Base-by-base conservation (phyloP, 92 coral and sea anemone genomes). In the Ricordea florida region DNA sequence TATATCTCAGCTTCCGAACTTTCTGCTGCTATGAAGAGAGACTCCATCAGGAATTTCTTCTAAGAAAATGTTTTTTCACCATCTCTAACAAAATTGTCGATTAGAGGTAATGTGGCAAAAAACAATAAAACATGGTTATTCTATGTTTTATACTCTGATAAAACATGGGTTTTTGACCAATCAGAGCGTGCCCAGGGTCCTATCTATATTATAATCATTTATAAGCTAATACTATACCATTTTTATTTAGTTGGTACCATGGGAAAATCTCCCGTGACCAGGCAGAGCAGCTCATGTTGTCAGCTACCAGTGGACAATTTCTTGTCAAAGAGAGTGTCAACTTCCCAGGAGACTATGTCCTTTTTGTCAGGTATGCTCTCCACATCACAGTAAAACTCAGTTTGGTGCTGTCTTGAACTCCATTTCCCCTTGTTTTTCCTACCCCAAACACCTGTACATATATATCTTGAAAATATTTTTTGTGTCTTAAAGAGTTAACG, bases 341-440 rank as follows among this genome's bases (percentile, higher is more conserved):
- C 45, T 84, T 40, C 21, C 89, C 89, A 38, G 89, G 89, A 15
- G 85, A 84, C 26, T 84, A 76, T 70, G 76, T 80, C 22, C 40
- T 84, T 10, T 84, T 80, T 78, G 76, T 78, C 24, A 26, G 85
- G 89, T 84, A 78, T 26, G 89, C 24, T 15, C 21, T 8, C 14
- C 9, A 1, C 7, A 3, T 45, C n/a, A n/a, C n/a, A n/a, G n/a
- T n/a, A n/a, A n/a, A n/a, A 17, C 6, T 27, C 6, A 4, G 4
- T 30, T 69, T 14, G 9, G 14, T 57, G 24, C n/a, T 9, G 5
- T 4, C 6, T 6, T 4, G 13, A 2, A 2, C 13, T 21, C 0
- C 23, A 7, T 16, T 21, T 51, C 0, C 2, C 59, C 1, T 25
- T 15, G n/a, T n/a, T n/a, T n/a, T n/a, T n/a, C n/a, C n/a, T n/a